These are phyloP conservation scores for Phymanthus crucifer DNA, from an alignment of 92 coral and sea anemone genomes.

Conservation along the genomic window DNA sequence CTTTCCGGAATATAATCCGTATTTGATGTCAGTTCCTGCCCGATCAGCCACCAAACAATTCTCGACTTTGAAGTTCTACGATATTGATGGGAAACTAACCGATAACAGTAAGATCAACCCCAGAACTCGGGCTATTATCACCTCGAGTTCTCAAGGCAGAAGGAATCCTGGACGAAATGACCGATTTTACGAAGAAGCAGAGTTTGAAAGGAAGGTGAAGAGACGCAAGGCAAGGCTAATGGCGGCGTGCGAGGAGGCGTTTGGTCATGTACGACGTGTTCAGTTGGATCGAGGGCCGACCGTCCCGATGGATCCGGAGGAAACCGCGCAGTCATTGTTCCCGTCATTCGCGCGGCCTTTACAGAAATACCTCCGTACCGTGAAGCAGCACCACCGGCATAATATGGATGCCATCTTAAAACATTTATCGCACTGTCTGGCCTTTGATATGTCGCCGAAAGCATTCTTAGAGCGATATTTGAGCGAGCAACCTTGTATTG, in stretches of 20 bases:
- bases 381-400: conserved; percentile 95
- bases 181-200: conserved; percentile 97
- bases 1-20: conserved; percentile 95
- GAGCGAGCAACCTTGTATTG: conserved; percentile 90
- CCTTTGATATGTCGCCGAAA: conserved; percentile 95
- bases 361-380: conserved; percentile 94
- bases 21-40: conserved; percentile 86
- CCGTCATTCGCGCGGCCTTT: conserved; percentile 98
- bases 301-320: conserved; percentile 98
- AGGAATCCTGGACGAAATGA: conserved; percentile 94
- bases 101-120: conserved; percentile 84
- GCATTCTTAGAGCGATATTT: conserved; percentile 93
- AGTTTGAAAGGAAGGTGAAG: conserved; percentile 80
- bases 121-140: conserved; percentile 88
- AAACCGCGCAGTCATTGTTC: conserved; percentile 96
- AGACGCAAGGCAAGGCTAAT: conserved; percentile 83
- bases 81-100: conserved; percentile 83
- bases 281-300: conserved; percentile 95
- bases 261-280: conserved; percentile 86
- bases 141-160: conserved; percentile 87
- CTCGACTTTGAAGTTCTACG: conserved; percentile 95
- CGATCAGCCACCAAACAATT: conserved; percentile 81
- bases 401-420: conserved; percentile 95
- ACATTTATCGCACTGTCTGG: conserved; percentile 95
- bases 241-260: conserved; percentile 92